A percentile compares a stretch with the other conserved stretches of the same genome.
These are phyloP conservation scores for Lepus townsendii DNA, from an alignment of 2,797 vertebrate genomes.

Conservation along the genomic window DNA sequence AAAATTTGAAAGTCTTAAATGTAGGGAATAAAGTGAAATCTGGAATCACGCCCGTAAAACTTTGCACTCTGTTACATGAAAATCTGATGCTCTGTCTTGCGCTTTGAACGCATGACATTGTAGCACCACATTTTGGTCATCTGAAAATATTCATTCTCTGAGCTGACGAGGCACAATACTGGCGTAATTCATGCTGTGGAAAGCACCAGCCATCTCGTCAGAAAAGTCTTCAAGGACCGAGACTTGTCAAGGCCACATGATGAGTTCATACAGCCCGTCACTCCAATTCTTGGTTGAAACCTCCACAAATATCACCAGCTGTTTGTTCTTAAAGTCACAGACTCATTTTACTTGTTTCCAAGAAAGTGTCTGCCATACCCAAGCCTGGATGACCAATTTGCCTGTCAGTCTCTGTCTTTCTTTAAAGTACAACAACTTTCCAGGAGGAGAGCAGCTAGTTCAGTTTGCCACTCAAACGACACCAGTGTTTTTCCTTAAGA, in stretches of 20 bases:
- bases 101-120: neutral
- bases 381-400: neutral
- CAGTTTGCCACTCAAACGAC: neutral
- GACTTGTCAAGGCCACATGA: neutral
- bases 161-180: neutral
- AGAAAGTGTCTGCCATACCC: neutral
- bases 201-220: neutral
- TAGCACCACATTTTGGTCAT: neutral
- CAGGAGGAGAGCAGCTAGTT: neutral
- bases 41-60: neutral
- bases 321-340: conserved; percentile 11
- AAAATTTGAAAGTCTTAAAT: conserved; percentile 9
- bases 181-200: neutral
- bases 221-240: neutral
- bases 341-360: neutral
- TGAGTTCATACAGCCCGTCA: neutral
- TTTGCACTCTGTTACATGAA: neutral
- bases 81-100: neutral
- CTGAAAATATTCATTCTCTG: neutral
- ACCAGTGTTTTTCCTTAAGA: neutral
- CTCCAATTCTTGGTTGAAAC: neutral
- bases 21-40: neutral
- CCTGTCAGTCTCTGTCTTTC: neutral
- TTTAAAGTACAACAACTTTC: conserved; percentile 32
- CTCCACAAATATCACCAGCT: neutral